phyloP scores from a whole-genome alignment of 1,140 invertebrate genomes.

The Drosophila prosaltans region DNA sequence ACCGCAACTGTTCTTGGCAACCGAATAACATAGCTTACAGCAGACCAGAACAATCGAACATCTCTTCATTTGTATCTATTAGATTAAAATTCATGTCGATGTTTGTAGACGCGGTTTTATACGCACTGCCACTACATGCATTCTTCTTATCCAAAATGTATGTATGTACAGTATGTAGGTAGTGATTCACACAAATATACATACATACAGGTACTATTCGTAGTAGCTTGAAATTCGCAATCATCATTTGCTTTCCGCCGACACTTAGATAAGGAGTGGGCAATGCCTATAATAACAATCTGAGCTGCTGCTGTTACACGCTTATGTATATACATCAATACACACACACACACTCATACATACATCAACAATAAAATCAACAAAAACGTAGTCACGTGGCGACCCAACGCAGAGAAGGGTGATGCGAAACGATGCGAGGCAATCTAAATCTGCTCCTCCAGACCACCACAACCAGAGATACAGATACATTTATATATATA shows the following conservation, averaged over 20 bases:
- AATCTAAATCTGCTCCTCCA: slow-evolving; percentile 49
- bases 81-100: slow-evolving; percentile 82
- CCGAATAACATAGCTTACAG: slow-evolving; percentile 63
- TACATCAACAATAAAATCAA: slow-evolving; percentile 20
- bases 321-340: background rate
- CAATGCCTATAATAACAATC: slow-evolving; percentile 12
- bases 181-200: background rate
- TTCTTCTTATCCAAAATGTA: slow-evolving; percentile 21
- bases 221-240: slow-evolving; percentile 7
- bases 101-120: slow-evolving; percentile 35
- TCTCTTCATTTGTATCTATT: slow-evolving; percentile 83
- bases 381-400: slow-evolving; percentile 22
- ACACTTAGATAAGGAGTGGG: slow-evolving; percentile 17
- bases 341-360: slow-evolving; percentile 22
- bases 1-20: slow-evolving; percentile 20
- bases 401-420: background rate
- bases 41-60: slow-evolving; percentile 65
- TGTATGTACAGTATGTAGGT: background rate
- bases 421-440: slow-evolving; percentile 38
- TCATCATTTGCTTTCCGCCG: slow-evolving; percentile 8
- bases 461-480: slow-evolving; percentile 41
- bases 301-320: background rate
- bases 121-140: slow-evolving; percentile 49
- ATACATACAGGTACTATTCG: background rate
- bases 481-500: slow-evolving; percentile 28